phyloP scores from a whole-genome alignment of 2,888 invertebrate genomes.

The Caenorhabditis panamensis region DNA sequence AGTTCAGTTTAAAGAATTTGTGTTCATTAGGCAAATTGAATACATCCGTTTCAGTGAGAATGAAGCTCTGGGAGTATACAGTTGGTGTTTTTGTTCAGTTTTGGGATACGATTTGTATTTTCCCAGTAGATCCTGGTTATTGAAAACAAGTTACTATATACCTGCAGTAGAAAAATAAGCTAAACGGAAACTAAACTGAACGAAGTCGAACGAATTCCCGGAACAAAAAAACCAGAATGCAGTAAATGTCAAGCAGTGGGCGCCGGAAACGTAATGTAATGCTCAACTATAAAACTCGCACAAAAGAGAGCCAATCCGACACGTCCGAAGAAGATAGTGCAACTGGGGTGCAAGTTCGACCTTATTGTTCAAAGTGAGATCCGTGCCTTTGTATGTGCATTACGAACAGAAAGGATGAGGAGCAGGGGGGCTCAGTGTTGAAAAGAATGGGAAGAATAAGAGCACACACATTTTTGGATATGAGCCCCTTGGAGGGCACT shows the following conservation, averaged over 20 bases:
- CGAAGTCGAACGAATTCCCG: too few species aligned
- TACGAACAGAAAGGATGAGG: neutral
- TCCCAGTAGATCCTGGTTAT: too few species aligned
- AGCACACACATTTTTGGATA: slow-evolving; percentile 46
- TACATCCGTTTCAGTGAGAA: slow-evolving; percentile 18
- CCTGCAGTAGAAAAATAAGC: too few species aligned
- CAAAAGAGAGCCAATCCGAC: slow-evolving; percentile 26
- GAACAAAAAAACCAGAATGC: neutral
- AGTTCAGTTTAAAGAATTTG: slow-evolving; percentile 4
- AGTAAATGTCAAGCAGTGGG: slow-evolving; percentile 3
- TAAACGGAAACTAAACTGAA: too few species aligned
- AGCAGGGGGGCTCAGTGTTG: neutral
- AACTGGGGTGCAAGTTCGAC: neutral
- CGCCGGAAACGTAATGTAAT: slow-evolving; percentile 10
- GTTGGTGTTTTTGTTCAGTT: neutral
- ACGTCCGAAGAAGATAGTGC: slow-evolving; percentile 14
- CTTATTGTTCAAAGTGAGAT: neutral
- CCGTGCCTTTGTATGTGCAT: neutral
- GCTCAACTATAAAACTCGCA: slow-evolving; percentile 32
- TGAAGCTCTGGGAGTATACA: neutral
- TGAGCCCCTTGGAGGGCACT: slow-evolving; percentile 30
- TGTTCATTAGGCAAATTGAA: slow-evolving; percentile 46
- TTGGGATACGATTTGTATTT: neutral
- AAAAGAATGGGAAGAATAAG: slow-evolving; percentile 24
- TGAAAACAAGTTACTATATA: too few species aligned